Base-by-base conservation (phyloP, 2,113 vertebrate genomes). In the human region DNA sequence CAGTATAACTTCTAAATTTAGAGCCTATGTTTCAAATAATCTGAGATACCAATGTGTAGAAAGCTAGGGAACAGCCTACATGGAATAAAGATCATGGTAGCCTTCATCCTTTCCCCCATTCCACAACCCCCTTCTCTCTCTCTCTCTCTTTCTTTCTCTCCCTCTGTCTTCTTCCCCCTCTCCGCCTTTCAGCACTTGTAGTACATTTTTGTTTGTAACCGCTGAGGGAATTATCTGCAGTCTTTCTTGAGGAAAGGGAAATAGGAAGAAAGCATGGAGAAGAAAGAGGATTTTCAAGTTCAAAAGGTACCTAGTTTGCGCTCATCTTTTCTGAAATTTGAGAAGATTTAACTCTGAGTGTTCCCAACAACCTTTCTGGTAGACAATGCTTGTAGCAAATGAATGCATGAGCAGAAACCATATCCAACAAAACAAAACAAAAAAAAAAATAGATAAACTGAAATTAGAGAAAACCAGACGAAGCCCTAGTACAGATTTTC, bases 91-190 rank as follows among this genome's bases (percentile, higher is more conserved):
- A n/a, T 30, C 35, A 66, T 0, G 3, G 11, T 16, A 40, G 4
- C 3, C 38, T n/a, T 2, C 2, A 6, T 40, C 2, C 13, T 13
- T 64, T 7, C 3, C 3, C 7, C 4, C 5, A 3, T 16, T 5
- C 17, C 10, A 55, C 52, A 55, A 55, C 18, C 18, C 20, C 52
- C 18, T 55, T 7, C 5, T 55, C 27, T 38, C 14, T 22, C 25
- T 7, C 12, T 52, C 11, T 68, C 12, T 48, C 16, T 40, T 40
- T 55, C 27, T 38, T 9, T 22, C 25, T 7, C 6, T 16, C 4
- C 50, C 27, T 13, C 40, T 20, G 17, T 1, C 11, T 68, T 22
- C 6, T 4, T 30, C 13, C 8, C 14, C 32, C 5, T 25, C 72
- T 4, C n/a, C 27, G 12, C 1, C 12, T 86, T 81, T 70, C 12